Conservation (phyloP, 2,888 invertebrate species). For the Alentia gelatinosa region DNA sequence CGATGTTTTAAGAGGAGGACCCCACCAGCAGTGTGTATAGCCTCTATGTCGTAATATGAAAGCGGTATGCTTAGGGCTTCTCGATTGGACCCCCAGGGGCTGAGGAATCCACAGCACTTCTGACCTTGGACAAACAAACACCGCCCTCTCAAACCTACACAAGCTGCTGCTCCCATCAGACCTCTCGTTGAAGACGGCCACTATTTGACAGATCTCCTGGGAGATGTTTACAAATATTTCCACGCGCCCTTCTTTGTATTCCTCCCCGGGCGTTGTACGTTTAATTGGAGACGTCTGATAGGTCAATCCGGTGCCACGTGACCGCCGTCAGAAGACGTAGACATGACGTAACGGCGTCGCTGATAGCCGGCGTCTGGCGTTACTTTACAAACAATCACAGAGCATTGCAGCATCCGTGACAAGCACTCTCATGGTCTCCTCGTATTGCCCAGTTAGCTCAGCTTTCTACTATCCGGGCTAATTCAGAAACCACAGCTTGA, state of each 20-base stretch:
- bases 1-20: background rate
- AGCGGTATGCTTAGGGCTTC: background rate
- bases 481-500: too few relatives aligned
- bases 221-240: slow-evolving; percentile 2
- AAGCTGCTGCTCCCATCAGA: background rate
- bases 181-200: background rate
- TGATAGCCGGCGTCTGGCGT: background rate
- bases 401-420: background rate
- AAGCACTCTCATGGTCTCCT: background rate
- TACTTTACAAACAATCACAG: background rate
- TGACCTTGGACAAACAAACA: background rate
- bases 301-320: background rate
- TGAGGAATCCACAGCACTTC: background rate
- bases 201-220: background rate
- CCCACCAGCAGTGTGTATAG: too few relatives aligned
- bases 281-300: background rate
- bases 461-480: too few relatives aligned
- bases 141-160: background rate
- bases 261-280: background rate
- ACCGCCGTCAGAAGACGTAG: background rate
- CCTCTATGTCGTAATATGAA: background rate
- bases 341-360: background rate
- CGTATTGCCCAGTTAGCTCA: too few relatives aligned
- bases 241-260: background rate
- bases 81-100: background rate